Conservation (phyloP, 2,888 invertebrate species). For the Geophilus truncorum region DNA sequence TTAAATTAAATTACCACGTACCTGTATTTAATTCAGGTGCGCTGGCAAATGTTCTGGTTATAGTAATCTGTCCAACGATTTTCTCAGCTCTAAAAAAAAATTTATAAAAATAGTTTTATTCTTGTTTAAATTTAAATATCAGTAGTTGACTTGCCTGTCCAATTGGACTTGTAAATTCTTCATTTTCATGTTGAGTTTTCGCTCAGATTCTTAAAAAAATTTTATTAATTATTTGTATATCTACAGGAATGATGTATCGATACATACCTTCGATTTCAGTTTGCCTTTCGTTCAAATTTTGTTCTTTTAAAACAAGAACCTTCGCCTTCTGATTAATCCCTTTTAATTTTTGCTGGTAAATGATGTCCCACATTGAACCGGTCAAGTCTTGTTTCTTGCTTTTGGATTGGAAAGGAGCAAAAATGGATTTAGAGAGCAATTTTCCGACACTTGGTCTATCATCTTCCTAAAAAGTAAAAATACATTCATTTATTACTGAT, state of each 20-base stretch:
- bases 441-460: background rate
- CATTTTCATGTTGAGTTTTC: background rate
- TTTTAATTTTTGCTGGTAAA: background rate
- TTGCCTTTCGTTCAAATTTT: background rate
- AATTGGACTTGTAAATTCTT: background rate
- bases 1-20: background rate
- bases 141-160: too few species aligned
- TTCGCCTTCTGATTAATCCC: background rate
- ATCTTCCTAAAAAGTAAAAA: background rate
- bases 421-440: background rate
- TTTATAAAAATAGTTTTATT: background rate
- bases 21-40: background rate
- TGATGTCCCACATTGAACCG: background rate
- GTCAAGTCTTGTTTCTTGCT: background rate
- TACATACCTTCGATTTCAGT: background rate
- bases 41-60: background rate
- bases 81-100: background rate
- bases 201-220: background rate
- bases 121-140: background rate
- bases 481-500: background rate
- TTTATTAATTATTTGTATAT: background rate
- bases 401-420: background rate
- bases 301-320: background rate
- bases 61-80: background rate
- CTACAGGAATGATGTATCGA: background rate